Evolutionary conservation across 1,140 invertebrate species (phyloP).

Genomic region (Ectropis grisescens): DNA sequence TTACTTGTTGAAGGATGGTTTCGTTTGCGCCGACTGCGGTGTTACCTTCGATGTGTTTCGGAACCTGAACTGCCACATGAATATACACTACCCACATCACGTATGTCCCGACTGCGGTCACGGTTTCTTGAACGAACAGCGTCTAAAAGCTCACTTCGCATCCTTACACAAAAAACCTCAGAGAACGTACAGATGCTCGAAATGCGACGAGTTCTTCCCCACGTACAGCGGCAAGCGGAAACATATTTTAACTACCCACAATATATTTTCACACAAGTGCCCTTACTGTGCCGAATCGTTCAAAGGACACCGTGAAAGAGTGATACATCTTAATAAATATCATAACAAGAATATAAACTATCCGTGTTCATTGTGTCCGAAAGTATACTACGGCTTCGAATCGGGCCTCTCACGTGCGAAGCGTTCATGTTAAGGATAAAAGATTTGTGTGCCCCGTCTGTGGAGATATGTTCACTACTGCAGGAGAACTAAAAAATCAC

Average conservation of each 20-base stretch:
- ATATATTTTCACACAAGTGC: constrained; percentile 43
- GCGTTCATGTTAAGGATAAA: constrained; percentile 51
- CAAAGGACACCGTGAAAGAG: constrained; percentile 54
- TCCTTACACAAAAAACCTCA: too few species aligned
- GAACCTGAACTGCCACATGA: constrained; percentile 54
- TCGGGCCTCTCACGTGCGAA: constrained; percentile 50
- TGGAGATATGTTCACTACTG: constrained; percentile 44
- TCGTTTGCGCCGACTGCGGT: constrained; percentile 40
- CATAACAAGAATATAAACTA: constrained; percentile 50
- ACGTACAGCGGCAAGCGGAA: constrained; percentile 25
- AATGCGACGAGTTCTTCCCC: constrained; percentile 42
- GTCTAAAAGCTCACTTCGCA: constrained; percentile 24
- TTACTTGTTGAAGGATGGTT: constrained; percentile 25
- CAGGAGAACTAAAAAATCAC: constrained; percentile 39
- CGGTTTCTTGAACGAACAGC: constrained; percentile 39
- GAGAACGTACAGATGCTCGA: constrained; percentile 48
- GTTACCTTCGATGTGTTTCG: constrained; percentile 40
- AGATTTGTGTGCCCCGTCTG: constrained; percentile 57
- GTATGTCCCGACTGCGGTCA: constrained; percentile 57
- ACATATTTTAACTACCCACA: constrained; percentile 38
- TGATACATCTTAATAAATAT: constrained; percentile 54
- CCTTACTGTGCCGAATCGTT: constrained; percentile 67
- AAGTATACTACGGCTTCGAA: constrained; percentile 45
- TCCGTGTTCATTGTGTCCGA: constrained; percentile 46
- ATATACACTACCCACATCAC: constrained; percentile 51